Evolutionary conservation across 92 coral and sea anemone species (phyloP), one percentile per base, ranked within the genome.

Genomic region (Montipora capitata): DNA sequence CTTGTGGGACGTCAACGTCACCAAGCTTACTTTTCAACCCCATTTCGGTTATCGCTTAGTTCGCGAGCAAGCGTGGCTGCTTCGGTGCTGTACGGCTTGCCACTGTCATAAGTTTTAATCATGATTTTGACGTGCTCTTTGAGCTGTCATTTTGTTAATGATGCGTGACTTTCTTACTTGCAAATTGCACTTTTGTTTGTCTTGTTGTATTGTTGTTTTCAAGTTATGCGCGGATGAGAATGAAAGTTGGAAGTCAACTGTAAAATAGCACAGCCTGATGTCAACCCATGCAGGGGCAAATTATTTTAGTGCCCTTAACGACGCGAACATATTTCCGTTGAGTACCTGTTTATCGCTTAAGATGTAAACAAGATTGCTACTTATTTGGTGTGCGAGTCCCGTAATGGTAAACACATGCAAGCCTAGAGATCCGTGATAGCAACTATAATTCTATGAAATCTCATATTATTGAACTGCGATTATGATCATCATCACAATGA

Each of bases 1-100:
- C 85, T 40, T 94, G 97, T 13, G 96, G 95, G 56, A 96, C 84
- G 61, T 88, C 27, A 7, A 96, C 88, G 69, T 88, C 92, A 2
- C 94, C 85, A 44, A 68, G 84, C 71, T 91, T 92, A 84, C 99
- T 94, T 74, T 77, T 84, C 58, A 92, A 4, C 4, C 20, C 78
- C 93, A 85, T 84, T 75, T 0, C 17, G 14, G 15, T 57, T 48
- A 4, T 7, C 58, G 12, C 42, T 18, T 20, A 39, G 27, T 17
- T 79, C 43, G 11, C 52, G 45, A 2, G 56, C 27, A 45, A 62
- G 10, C 9, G 42, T 39, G 16, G n/a, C 42, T 64, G 43, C 62
- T 42, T 59, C 44, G 15, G 63, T 5, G 4, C 12, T 5, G 71
- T 15, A 12, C 41, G 45, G 10, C 8, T 4, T 54, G 40, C 80